A percentile compares a stretch with the other conserved stretches of the same genome.
phyloP scores from a whole-genome alignment of 2,797 vertebrate species.

The Simalia tracyae region DNA sequence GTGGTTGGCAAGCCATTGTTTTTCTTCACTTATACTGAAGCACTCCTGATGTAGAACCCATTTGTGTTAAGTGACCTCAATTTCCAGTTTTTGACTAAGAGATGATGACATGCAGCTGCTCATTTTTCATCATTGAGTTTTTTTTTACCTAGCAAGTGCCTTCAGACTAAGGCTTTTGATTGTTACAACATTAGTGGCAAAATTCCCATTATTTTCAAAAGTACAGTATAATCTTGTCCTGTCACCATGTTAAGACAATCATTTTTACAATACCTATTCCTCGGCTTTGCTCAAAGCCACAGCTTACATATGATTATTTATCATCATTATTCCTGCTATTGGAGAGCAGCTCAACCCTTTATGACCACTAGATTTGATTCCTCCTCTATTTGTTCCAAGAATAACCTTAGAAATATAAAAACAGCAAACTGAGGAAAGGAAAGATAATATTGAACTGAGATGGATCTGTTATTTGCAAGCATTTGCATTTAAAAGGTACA shows the following conservation, averaged over 20 bases:
- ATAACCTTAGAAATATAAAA: not conserved
- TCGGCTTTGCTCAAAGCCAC: not conserved
- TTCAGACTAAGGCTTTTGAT: constrained; percentile 37
- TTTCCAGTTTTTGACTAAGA: constrained; percentile 8
- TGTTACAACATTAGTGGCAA: not conserved
- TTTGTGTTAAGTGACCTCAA: not conserved
- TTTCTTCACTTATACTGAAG: not conserved
- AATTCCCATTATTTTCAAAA: constrained; percentile 15
- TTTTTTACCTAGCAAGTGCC: constrained; percentile 13
- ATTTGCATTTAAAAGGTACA: not conserved
- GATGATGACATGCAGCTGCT: not conserved
- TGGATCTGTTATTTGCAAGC: not conserved
- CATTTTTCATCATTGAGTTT: constrained; percentile 35
- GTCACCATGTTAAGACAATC: constrained; percentile 39
- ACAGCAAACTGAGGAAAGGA: not conserved
- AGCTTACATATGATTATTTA: constrained; percentile 8
- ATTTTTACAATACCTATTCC: constrained; percentile 9
- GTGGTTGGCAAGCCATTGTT: not conserved
- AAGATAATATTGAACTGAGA: not conserved
- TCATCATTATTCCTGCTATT: not conserved
- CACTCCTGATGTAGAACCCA: not conserved
- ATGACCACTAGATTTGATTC: not conserved
- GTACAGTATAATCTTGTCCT: constrained; percentile 20
- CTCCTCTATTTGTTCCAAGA: not conserved
- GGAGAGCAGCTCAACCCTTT: not conserved